Evolutionary conservation across 2,113 vertebrate genomes (phyloP), one percentile per base, ranked within the genome.

Genomic region (Ibidorhyncha struthersii): DNA sequence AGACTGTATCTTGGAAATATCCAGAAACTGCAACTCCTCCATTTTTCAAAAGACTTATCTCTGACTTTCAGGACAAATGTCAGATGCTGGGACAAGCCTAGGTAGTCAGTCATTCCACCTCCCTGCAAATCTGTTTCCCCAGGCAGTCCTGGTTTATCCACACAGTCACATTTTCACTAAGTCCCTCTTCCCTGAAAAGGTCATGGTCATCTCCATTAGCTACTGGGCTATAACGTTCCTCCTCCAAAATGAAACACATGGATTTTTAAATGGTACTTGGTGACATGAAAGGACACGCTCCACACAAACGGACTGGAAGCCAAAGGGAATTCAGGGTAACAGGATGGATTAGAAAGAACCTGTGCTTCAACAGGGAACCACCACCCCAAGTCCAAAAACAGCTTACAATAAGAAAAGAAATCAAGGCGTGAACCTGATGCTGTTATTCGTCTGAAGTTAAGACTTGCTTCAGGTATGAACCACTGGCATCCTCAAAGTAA

Each of bases 401-500:
- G 43, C 20, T 61, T n/a, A 55, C 34, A 69, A 2, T 67, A 52
- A 62, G 14, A 45, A 32, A 34, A 86, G 34, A 73, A 45, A 90
- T 30, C 9, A 56, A 85, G 52, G 72, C 52, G 47, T 2, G 14
- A 86, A 36, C 27, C 59, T 52, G 36, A 50, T 45, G 34, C 34
- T 25, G 45, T 29, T 59, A 32, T 9, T 56, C 34, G 69, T 5
- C 56, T 50, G 20, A 74, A 71, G 52, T 69, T 62, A 45, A 56
- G 43, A 49, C 56, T 49, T 85, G 19, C 34, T 62, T 53, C 61
- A 49, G 0, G 0, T 3, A 12, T 1, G 15, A 70, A 40, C 5
- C 59, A 69, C 17, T 18, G 32, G 45, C 34, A 65, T 23, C 43
- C 38, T 67, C 36, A 11, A 38, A 71, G 29, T 6, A 40, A 40